Evolutionary conservation across 2,113 vertebrate species (phyloP).

Genomic region (Anarrhichthys ocellatus): DNA sequence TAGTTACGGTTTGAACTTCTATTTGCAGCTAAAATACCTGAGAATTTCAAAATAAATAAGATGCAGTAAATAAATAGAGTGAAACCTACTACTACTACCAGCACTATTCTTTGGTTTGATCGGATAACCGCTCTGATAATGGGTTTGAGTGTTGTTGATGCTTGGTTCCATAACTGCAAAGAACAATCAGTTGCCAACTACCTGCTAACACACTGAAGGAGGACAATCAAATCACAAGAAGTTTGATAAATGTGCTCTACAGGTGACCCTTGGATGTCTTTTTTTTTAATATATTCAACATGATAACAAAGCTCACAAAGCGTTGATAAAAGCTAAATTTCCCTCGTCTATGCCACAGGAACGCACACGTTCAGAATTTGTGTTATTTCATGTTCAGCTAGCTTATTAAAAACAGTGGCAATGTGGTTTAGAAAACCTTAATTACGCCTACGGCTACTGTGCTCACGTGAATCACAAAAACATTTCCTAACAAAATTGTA

Average conservation of each 20-base stretch:
- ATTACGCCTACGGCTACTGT: slow-evolving; percentile 34
- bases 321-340: slow-evolving; percentile 28
- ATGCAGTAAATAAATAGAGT: slow-evolving; percentile 47
- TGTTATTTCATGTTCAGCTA: slow-evolving; percentile 18
- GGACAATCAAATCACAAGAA: slow-evolving; percentile 55
- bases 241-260: slow-evolving; percentile 63
- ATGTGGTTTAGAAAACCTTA: slow-evolving; percentile 36
- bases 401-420: slow-evolving; percentile 33
- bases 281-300: slow-evolving; percentile 36
- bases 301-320: slow-evolving; percentile 55
- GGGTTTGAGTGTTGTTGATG: slow-evolving; percentile 17
- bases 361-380: slow-evolving; percentile 30
- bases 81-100: slow-evolving; percentile 56
- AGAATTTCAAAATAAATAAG: slow-evolving; percentile 64
- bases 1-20: slow-evolving; percentile 34
- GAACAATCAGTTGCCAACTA: slow-evolving; percentile 8
- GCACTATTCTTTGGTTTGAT: slow-evolving; percentile 81
- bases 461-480: slow-evolving; percentile 43
- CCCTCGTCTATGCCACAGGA: slow-evolving; percentile 45
- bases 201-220: slow-evolving; percentile 44
- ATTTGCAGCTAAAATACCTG: slow-evolving; percentile 66
- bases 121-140: slow-evolving; percentile 60
- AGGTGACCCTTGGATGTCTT: slow-evolving; percentile 27
- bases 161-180: slow-evolving; percentile 13
- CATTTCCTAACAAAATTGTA: slow-evolving; percentile 27